Conservation (phyloP, 2,888 invertebrate species). For the Drosophila niveifrons region DNA sequence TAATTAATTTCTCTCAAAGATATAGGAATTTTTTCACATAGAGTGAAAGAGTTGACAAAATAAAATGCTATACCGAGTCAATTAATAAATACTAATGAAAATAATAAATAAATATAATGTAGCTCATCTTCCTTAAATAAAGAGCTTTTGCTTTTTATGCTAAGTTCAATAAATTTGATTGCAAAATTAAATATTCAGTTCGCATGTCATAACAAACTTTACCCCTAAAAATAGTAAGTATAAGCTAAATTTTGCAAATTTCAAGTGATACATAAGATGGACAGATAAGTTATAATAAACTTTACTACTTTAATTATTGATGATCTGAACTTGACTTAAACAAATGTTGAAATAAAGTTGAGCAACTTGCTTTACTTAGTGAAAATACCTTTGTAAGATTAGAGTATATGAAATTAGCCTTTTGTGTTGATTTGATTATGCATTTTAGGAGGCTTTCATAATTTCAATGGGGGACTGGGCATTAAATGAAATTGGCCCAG, state of each 20-base stretch:
- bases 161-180: neutral
- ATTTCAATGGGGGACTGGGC: constrained; percentile 46
- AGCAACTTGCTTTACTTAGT: neutral
- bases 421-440: constrained; percentile 25
- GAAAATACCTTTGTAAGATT: neutral
- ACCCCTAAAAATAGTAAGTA: neutral
- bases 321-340: neutral
- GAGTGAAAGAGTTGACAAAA: too few relatives aligned
- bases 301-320: neutral
- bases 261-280: neutral
- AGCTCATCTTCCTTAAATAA: neutral
- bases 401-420: constrained; percentile 32
- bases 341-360: neutral
- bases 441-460: constrained; percentile 48
- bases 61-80: too few relatives aligned
- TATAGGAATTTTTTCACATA: too few relatives aligned
- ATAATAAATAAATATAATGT: too few relatives aligned
- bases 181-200: neutral
- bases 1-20: too few relatives aligned
- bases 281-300: neutral
- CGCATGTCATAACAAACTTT: neutral
- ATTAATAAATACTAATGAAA: too few relatives aligned
- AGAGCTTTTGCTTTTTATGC: neutral
- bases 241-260: neutral
- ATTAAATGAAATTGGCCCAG: constrained; percentile 75